Conservation (phyloP, 2,888 invertebrate genomes). For the Drosophila monieri region DNA sequence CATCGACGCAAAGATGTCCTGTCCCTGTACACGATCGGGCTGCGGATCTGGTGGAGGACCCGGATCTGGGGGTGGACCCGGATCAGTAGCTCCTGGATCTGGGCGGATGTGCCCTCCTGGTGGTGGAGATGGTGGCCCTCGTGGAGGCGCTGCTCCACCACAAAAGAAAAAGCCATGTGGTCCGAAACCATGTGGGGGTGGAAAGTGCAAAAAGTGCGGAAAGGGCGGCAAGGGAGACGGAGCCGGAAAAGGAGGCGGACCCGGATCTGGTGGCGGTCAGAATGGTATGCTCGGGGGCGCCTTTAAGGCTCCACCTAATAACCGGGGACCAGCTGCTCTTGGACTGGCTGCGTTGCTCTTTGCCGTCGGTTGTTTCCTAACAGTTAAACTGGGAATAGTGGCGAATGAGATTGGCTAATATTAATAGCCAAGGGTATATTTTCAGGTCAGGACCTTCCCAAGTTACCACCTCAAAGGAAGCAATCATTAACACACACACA, state of each 20-base stretch:
- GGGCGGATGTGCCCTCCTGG: background rate
- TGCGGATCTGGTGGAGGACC: conserved; percentile 9
- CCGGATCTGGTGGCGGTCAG: background rate
- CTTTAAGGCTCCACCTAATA: conserved; percentile 28
- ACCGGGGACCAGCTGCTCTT: conserved; percentile 54
- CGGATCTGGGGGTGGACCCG: conserved; percentile 1
- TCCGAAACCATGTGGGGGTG: conserved; percentile 24
- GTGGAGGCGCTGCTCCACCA: conserved; percentile 1
- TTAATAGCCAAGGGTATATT: conserved; percentile 3
- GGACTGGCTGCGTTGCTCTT: conserved; percentile 69
- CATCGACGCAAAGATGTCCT: conserved; percentile 25
- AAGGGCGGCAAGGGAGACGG: background rate
- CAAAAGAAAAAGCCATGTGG: conserved; percentile 14
- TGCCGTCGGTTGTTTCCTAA: conserved; percentile 66
- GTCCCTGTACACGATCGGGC: conserved; percentile 31
- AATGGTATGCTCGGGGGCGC: background rate
- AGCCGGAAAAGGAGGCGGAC: background rate
- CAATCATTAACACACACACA: background rate
- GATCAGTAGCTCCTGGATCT: background rate
- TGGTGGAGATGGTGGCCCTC: background rate
- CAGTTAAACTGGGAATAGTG: conserved; percentile 64
- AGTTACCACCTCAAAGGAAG: background rate
- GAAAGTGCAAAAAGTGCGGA: conserved; percentile 9
- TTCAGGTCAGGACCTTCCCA: background rate
- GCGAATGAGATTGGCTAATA: conserved; percentile 61